Evolutionary conservation across 1,140 invertebrate genomes (phyloP), one percentile per base, ranked within the genome.

Genomic region (Heliconius nattereri): DNA sequence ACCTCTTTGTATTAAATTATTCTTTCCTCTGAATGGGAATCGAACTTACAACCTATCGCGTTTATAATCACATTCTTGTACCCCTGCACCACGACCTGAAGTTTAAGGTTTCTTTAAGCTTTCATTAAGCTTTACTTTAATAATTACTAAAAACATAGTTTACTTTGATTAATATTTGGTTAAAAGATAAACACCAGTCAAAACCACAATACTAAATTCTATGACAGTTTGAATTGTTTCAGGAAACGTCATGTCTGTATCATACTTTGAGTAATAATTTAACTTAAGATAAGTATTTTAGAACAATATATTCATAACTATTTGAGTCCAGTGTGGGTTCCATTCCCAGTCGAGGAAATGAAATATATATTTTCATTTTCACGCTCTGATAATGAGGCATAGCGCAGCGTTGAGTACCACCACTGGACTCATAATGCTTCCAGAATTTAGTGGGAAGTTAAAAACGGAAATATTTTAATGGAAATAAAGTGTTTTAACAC

Each of bases 181-280:
- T 32, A 19, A 57, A 9, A 73, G 71, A 73, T 73, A 73, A 54
- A 26, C 57, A 35, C 71, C 76, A 72, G 71, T 52, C 70, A 26
- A 57, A 74, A 75, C 19, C 40, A 72, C 76, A 40, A 78, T 57
- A 19, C 35, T 19, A 60, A 66, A 60, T 54, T 66, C 26, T 40
- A 76, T 54, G 70, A 76, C 70, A 72, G 26, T 80, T 80, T 57
- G 71, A 80, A 76, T 76, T 70, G 49, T 35, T 35, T 78, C 26
- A 71, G 54, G 54, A 57, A 57, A 8, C 54, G 54, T 57, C 1
- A 23, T 5, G 23, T 23, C 9, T 8, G 19, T 3, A 9, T 9
- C 23, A 11, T 9, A 26, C 26, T 13, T 66, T 29, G 23, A 66
- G 23, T 66, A 7, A 13, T 11, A 23, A 11, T 23, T 23, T 57